Base-by-base conservation (phyloP, 2,797 vertebrate genomes). In the Chrysocyon brachyurus region DNA sequence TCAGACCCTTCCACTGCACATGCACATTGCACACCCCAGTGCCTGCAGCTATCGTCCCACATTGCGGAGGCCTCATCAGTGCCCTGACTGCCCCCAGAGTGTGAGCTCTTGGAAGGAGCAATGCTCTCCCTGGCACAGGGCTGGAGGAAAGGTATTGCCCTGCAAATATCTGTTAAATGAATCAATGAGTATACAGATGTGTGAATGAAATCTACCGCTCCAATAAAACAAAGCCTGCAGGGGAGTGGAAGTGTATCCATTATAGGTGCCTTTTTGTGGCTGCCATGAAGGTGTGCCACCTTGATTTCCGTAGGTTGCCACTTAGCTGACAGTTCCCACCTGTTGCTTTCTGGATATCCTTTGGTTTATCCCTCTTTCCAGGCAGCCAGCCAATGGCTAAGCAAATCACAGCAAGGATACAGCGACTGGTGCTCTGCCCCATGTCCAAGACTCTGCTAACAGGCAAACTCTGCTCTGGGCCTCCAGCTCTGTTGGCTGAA, bases 11-110 rank as follows among this genome's bases (percentile, higher is more conserved):
- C 19, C 31, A 1, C 4, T 22, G 16, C 33, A 2, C 28, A 24
- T 5, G 19, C 22, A 15, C 5, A 1, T 4, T 1, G 33, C 52
- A 21, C n/a, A 68, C 19, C 36, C 19, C 19, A 24, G 63, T 0
- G 1, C 52, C n/a, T 17, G 40, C 1, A 72, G 33, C 33, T 2
- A 4, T 2, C 1, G 7, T n/a, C 15, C 33, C 21, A 22, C 22
- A 0, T 4, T 2, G 19, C 6, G 4, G 78, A 56, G 31, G 6
- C 87, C 31, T 59, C 22, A 10, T 3, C 3, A 4, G 16, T 7
- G 59, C 17, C 4, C 24, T 36, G 28, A 10, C 86, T 49, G 31
- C 16, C 57, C 19, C 26, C 9, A 5, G 2, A n/a, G 6, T 1
- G 15, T 10, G 31, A 19, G 10, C 26, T 56, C 33, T 56, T 28